Evolutionary conservation across 2,888 invertebrate genomes (phyloP), one percentile per base, ranked within the genome.

Genomic region (Drosophila barbarae): DNA sequence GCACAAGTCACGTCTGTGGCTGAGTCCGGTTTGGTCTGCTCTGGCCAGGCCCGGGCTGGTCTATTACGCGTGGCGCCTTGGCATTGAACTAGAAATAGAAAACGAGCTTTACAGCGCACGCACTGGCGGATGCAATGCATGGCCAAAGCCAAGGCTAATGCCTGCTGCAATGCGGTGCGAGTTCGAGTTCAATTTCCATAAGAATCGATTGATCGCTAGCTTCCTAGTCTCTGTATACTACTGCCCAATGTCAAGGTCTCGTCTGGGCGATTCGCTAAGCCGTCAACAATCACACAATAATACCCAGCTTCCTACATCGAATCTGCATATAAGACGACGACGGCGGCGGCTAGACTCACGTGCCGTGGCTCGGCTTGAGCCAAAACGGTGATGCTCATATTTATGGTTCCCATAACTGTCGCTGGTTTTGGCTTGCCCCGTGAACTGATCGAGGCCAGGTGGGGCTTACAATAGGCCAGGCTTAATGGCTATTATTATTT

Each of bases 31-130:
- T 53, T 54, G 30, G 44, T 44, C 46, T 39, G 30, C 10, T 30
- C 30, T 30, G 30, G 30, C 30, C 30, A 4, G 10, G 30, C 30
- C 39, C 21, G 23, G 23, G 13, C 30, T 54, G 30, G 28, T 44
- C 46, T 39, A 55, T 30, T 30, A 30, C 55, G 47, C 30, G n/a
- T 26, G 34, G 42, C 51, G 36, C 63, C 63, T 61, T 76, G 73
- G 49, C 77, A 71, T 57, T 71, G 53, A 57, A 58, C 66, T 72
- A 46, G 47, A 54, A 60, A 60, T 47, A 34, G 21, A 49, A 41
- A 52, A 36, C 47, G 26, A 42, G 47, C 34, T 51, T 18, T 23
- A 65, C 15, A 21, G 7, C 26, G 21, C 58, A 59, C 39, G 58
- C 59, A 61, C 35, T 32, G 41, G 10, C 63, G 63, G 63, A 63